Base-by-base conservation (phyloP, 92 coral and sea anemone genomes). In the Anthopleura xanthogrammica region DNA sequence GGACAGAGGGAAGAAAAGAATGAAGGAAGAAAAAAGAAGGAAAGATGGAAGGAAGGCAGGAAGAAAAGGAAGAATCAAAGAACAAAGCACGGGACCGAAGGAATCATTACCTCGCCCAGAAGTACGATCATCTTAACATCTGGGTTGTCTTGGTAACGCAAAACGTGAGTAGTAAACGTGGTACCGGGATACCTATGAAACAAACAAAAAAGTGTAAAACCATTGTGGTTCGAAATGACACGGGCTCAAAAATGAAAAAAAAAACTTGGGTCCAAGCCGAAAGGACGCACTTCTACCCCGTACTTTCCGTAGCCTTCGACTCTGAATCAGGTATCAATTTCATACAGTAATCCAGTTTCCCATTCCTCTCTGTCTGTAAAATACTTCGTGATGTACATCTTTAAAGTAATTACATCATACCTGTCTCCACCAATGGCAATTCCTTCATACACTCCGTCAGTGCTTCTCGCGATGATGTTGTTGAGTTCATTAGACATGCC, bases 361-460 rank as follows among this genome's bases (percentile, higher is more conserved):
- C n/a, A n/a, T n/a, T n/a, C n/a, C n/a, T n/a, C n/a, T n/a, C n/a
- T 43, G 4, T 43, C 50, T 43, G 50, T 4, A 43, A 43, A 43
- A 43, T 1, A 43, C 7, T 0, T 43, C 50, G 7, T 43, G 50
- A 43, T 43, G 50, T 4, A 43, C 2, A 57, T 16, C 11, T 11
- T 16, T 14, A 16, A 16, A 0, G 16, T 13, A 57, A 16, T 13
- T 16, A 57, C 62, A 17, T 62, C 64, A 46, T 84, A 93, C 97
- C 97, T 94, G 89, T 95, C 98, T 16, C 98, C 98, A 3, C 98
- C 98, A 78, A 95, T 95, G 20, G 98, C 98, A 76, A 95, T 94
- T 40, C 98, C 98, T 82, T 95, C 98, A 76, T 87, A 95, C 72
- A 95, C 98, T 22, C 98, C 98, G 60, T 95, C 96, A 3, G 98